phyloP scores from a whole-genome alignment of 1,140 invertebrate species.

The Formica selysi region DNA sequence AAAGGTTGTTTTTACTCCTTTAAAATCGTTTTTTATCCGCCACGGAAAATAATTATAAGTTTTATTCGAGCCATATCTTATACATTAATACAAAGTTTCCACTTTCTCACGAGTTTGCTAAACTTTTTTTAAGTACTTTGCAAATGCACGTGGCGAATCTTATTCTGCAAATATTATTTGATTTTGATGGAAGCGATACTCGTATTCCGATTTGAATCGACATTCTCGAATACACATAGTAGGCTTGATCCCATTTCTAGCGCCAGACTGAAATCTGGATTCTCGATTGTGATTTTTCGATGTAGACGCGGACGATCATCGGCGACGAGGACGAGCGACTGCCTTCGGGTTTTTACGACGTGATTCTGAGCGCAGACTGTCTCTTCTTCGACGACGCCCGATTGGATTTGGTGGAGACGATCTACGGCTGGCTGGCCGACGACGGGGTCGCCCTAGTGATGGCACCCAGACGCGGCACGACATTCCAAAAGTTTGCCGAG shows the following conservation, averaged over 20 bases:
- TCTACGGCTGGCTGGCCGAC: constrained; percentile 89
- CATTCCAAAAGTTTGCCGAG: constrained; percentile 90
- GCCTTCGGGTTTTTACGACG: constrained; percentile 87
- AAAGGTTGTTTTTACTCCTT: background rate
- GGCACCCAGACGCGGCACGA: constrained; percentile 91
- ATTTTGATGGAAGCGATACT: background rate
- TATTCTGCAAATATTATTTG: background rate
- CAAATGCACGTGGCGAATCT: background rate
- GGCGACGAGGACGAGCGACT: constrained; percentile 68
- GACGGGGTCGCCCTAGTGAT: constrained; percentile 91
- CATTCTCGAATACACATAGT: background rate
- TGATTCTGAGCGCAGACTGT: constrained; percentile 93
- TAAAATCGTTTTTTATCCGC: constrained; percentile 1
- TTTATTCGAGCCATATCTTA: background rate
- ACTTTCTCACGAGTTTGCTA: constrained; percentile 6
- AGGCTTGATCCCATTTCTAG: background rate
- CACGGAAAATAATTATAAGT: background rate
- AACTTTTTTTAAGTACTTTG: constrained; percentile 5
- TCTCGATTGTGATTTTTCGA: constrained; percentile 67
- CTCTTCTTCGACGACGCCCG: constrained; percentile 94
- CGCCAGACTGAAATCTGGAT: constrained; percentile 10
- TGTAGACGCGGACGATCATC: constrained; percentile 77
- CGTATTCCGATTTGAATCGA: background rate
- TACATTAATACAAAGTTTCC: constrained; percentile 14
- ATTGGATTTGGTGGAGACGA: constrained; percentile 90